Base-by-base conservation (phyloP, 1,140 invertebrate species). In the Drosophila ohnishii region DNA sequence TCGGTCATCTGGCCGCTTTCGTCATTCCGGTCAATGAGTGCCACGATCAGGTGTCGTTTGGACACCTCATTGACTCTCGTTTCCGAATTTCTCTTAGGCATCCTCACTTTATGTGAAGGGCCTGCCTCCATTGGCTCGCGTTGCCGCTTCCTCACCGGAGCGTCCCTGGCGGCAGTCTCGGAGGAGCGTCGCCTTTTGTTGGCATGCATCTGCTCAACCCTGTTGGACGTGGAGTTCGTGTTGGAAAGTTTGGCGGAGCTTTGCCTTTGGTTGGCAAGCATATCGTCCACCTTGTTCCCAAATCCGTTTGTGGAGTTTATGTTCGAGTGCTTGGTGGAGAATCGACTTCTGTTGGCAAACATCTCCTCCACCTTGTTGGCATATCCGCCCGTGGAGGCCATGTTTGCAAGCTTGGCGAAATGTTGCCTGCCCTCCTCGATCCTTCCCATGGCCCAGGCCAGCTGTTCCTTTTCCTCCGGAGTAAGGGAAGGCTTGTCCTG, bases 341-440 rank as follows among this genome's bases (percentile, higher is more conserved):
- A 28, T 28, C 5, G 25, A 28, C 0, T 5, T 28, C 25, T 47
- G 7, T 47, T 47, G 8, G 3, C 13, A 47, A 47, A 2, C 22
- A 47, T 47, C 22, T 47, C 45, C 22, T 47, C 45, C 45, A 47
- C 45, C 45, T 47, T 47, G 25, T 47, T 47, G 5, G 45, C 22
- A 2, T 28, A 47, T 28, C 45, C 45, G 8, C 22, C 0, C 45
- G 45, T 47, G 14, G 45, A 47, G 7, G 7, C 4, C 45, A 47
- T 47, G 45, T 47, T 47, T 2, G 45, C 7, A 47, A 47, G 1
- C 7, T 47, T n/a, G 13, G 45, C 45, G 22, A 47, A 47, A 25
- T 47, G 45, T 3, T 28, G 22, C 14, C 45, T 47, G 25, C 45
- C 13, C 45, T 47, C 45, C 2, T 47, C 22, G 14, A 47, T 47